Evolutionary conservation across 2,113 vertebrate species (phyloP), one percentile per base, ranked within the genome.

Genomic region (Cisticola juncidis): DNA sequence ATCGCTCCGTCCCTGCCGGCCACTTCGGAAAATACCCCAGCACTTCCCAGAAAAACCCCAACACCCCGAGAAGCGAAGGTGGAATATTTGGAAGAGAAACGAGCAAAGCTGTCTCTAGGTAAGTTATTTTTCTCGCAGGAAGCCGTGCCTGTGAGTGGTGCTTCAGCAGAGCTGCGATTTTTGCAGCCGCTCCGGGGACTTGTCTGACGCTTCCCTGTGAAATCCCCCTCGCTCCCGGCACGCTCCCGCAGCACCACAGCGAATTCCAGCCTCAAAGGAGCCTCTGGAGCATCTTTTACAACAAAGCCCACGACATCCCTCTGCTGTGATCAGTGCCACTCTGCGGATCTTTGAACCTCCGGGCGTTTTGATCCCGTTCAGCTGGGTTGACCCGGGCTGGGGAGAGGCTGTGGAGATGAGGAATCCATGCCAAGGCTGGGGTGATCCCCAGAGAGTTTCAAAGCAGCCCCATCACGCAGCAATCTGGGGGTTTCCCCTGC

Each of bases 381-480:
- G 61, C 0, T 35, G 53, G 42, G 54, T 36, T 12, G 56, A 72
- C 25, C 56, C 0, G 2, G 57, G 45, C 40, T 31, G 40, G 25
- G 61, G 25, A 51, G 53, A 86, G 64, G 60, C 0, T 1, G 36
- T 68, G 35, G 14, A 65, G 36, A 38, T 0, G 1, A 61, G 1
- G 11, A 31, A 74, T 25, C 61, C 22, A 2, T n/a, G 64, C 45
- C 23, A 7, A 36, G 54, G 71, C 76, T 54, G 71, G 1, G 5
- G 50, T 2, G 9, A 36, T 78, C 35, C 73, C 72, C 58, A 5
- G 77, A 23, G 61, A 28, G 31, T 66, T 78, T 87, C 81, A 50
- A 51, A 66, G 70, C 86, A 74, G 42, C 44, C n/a, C 4, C 80
- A 31, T 48, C 81, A 36, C 62, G 17, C 58, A 26, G n/a, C 10